phyloP scores from a whole-genome alignment of 2,797 vertebrate genomes.

The Champsocephalus gunnari region DNA sequence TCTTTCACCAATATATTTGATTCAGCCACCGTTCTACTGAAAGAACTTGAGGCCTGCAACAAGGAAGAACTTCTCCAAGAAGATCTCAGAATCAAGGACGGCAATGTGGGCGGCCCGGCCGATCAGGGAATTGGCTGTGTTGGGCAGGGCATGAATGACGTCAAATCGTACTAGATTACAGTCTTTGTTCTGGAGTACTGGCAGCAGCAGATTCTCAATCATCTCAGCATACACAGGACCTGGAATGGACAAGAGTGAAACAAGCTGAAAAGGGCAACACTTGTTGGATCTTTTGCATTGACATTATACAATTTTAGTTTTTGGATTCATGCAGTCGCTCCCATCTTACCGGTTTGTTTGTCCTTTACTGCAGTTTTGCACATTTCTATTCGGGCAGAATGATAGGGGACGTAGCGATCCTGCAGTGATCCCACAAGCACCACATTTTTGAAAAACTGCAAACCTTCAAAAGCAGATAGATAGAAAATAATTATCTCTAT shows the following conservation, averaged over 20 bases:
- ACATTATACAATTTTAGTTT: neutral
- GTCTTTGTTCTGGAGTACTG: slow-evolving; percentile 96
- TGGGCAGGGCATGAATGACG: slow-evolving; percentile 97
- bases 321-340: neutral
- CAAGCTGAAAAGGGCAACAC: neutral
- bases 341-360: slow-evolving; percentile 94
- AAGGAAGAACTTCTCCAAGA: slow-evolving; percentile 99
- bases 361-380: slow-evolving; percentile 99
- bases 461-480: slow-evolving; percentile 82
- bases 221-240: slow-evolving; percentile 98
- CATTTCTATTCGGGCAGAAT: slow-evolving; percentile 99
- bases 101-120: slow-evolving; percentile 98
- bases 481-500: slow-evolving; percentile 7
- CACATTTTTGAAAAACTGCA: slow-evolving; percentile 98
- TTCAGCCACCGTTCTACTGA: slow-evolving; percentile 84
- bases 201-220: slow-evolving; percentile 97
- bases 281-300: neutral
- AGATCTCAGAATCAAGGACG: slow-evolving; percentile 99
- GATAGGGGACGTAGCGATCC: slow-evolving; percentile 98
- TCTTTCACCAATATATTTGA: slow-evolving; percentile 39
- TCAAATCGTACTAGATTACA: slow-evolving; percentile 98
- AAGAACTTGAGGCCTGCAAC: slow-evolving; percentile 98
- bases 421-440: slow-evolving; percentile 97
- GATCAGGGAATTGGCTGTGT: slow-evolving; percentile 98
- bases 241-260: slow-evolving; percentile 61